Evolutionary conservation across 2,113 vertebrate species (phyloP), one percentile per base, ranked within the genome.

Genomic region (Oncorhynchus clarkii): DNA sequence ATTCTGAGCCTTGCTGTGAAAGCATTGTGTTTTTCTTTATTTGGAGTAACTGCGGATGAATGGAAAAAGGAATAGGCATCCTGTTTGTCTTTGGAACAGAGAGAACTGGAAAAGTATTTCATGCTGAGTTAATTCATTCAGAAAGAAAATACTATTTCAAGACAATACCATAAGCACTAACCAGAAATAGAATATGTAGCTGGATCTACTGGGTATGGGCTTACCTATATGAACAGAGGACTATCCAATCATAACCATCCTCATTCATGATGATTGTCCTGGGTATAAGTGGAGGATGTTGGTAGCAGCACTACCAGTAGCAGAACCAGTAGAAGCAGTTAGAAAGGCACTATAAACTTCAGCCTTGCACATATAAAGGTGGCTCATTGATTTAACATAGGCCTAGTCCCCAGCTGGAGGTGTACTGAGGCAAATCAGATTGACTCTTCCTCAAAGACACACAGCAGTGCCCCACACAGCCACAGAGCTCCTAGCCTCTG

Each of bases 351-450:
- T 86, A 45, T 45, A 45, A 24, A 48, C n/a, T 48, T 70, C 3
- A 9, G 64, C 39, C 70, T 73, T 78, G 75, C 67, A 71, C 59
- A 76, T 81, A 91, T 87, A 87, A 79, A 84, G 82, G 70, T 82
- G 11, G 11, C 68, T 70, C 88, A 84, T 83, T 81, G 81, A 83
- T 84, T 90, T 91, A 88, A 81, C 83, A 87, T 84, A 84, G 39
- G 39, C 39, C 9, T 45, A 11, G 78, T 83, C 83, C 86, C 79
- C 90, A 91, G 89, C 90, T 90, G 90, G 85, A 89, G 85, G 86
- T 87, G 86, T 82, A 87, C 78, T 86, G 86, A 74, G 87, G 86
- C 89, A 86, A 83, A 89, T 89, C 89, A 87, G 90, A 89, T 88
- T 84, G 85, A 87, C 87, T 81, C 87, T 86, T 83, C 82, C 75